Evolutionary conservation across 2,113 vertebrate species (phyloP).

Genomic region (Erythrocercus mccallii): DNA sequence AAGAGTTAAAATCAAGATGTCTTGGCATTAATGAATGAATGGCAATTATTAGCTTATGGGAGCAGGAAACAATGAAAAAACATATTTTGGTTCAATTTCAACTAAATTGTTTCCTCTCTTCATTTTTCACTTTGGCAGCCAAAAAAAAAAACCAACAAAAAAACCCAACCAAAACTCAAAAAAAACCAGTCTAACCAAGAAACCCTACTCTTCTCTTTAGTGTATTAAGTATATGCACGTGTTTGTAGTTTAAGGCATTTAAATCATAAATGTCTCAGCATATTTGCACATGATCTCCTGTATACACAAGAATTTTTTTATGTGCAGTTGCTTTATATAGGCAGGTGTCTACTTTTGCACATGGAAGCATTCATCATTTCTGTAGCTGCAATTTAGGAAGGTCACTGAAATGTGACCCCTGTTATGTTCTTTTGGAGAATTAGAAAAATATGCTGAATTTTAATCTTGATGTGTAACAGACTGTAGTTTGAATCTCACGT

Average conservation of each 20-base stretch:
- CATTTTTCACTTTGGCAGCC: constrained; percentile 40
- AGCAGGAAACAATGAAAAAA: constrained; percentile 29
- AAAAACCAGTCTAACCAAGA: background rate
- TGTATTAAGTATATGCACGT: background rate
- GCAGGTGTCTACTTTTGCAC: constrained; percentile 40
- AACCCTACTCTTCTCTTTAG: background rate
- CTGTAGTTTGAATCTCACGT: background rate
- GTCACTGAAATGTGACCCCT: constrained; percentile 26
- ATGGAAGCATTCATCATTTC: constrained; percentile 55
- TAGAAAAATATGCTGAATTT: constrained; percentile 44
- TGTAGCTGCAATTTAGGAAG: constrained; percentile 30
- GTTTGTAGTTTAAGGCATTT: constrained; percentile 24
- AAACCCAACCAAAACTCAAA: too few relatives aligned
- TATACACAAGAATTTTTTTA: background rate
- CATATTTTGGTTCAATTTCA: constrained; percentile 24
- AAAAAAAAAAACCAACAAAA: background rate
- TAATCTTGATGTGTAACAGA: constrained; percentile 29
- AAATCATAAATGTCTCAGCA: background rate
- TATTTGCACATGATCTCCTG: constrained; percentile 18
- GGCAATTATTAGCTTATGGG: background rate
- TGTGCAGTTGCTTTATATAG: background rate
- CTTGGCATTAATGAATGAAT: constrained; percentile 6
- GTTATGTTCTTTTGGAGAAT: background rate
- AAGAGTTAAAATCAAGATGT: background rate
- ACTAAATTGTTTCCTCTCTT: constrained; percentile 30